Percentiles rank a stretch among this genome's conserved stretches.
These are phyloP conservation scores for Tetramorium parvispinum DNA, from an alignment of 1,140 invertebrate species.

Conservation along the genomic window DNA sequence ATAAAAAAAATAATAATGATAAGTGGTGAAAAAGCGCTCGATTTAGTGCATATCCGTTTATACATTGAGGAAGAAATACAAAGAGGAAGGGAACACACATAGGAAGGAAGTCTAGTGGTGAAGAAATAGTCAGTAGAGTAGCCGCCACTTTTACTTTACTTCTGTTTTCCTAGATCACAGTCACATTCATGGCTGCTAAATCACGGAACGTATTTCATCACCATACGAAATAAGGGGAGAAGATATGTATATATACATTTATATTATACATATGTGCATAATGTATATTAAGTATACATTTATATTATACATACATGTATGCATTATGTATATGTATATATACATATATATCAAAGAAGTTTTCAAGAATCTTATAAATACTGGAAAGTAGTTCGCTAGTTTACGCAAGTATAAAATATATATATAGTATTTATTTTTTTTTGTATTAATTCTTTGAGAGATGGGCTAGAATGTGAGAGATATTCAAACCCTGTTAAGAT, in stretches of 20 bases:
- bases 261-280: neutral
- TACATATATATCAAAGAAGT: slow-evolving; percentile 68
- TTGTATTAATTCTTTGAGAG: slow-evolving; percentile 68
- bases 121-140: slow-evolving; percentile 78
- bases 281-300: neutral
- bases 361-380: slow-evolving; percentile 79
- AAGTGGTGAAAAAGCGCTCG: slow-evolving; percentile 52
- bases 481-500: slow-evolving; percentile 67
- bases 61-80: slow-evolving; percentile 64
- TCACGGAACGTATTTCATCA: slow-evolving; percentile 79
- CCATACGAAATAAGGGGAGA: slow-evolving; percentile 64
- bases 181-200: slow-evolving; percentile 80
- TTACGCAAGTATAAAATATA: slow-evolving; percentile 81
- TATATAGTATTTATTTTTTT: slow-evolving; percentile 71
- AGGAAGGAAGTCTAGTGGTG: slow-evolving; percentile 71
- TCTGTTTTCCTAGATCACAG: slow-evolving; percentile 82
- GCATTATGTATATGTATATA: neutral
- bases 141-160: slow-evolving; percentile 80
- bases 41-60: slow-evolving; percentile 63
- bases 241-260: neutral
- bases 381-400: slow-evolving; percentile 80
- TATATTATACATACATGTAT: neutral
- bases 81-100: slow-evolving; percentile 44
- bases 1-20: slow-evolving; percentile 58
- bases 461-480: slow-evolving; percentile 63